A percentile compares a stretch with the other conserved stretches of the same genome.
These are phyloP conservation scores for Toxonevra muliebris DNA, from an alignment of 2,888 invertebrate genomes.

Conservation along the genomic window DNA sequence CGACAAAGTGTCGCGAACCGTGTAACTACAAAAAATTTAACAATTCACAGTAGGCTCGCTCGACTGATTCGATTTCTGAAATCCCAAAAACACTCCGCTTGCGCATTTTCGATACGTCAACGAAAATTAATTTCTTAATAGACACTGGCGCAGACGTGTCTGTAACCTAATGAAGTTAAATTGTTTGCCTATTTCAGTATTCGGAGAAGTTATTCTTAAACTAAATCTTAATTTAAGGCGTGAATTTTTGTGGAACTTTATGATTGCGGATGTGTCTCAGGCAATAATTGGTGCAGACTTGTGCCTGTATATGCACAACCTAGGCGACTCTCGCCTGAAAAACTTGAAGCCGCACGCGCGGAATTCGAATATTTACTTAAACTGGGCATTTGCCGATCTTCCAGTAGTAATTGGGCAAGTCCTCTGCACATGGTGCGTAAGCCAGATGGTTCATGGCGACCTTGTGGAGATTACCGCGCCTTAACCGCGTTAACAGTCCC, in stretches of 20 bases:
- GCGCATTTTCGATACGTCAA: too few relatives aligned
- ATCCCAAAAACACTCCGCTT: too few relatives aligned
- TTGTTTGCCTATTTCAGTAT: too few relatives aligned
- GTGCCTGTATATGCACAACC: not conserved
- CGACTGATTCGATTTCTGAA: too few relatives aligned
- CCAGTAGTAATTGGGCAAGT: too few relatives aligned
- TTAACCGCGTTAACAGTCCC: conserved; percentile 24
- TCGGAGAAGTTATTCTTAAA: too few relatives aligned
- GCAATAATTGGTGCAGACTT: conserved; percentile 44
- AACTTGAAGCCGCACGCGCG: conserved; percentile 17
- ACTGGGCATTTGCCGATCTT: conserved; percentile 12
- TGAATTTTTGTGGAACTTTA: conserved; percentile 40
- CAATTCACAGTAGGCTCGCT: too few relatives aligned
- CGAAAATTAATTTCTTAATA: too few relatives aligned
- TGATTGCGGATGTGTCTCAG: conserved; percentile 40
- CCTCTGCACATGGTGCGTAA: too few relatives aligned
- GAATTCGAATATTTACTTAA: not conserved
- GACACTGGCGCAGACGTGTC: conserved; percentile 4
- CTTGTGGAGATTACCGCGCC: conserved; percentile 36
- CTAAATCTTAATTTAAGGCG: conserved; percentile 38
- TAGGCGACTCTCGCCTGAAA: conserved; percentile 47
- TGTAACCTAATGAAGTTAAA: conserved; percentile 13
- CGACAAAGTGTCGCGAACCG: too few relatives aligned
- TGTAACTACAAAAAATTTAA: too few relatives aligned
- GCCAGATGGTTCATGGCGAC: conserved; percentile 28